phyloP scores from a whole-genome alignment of 2,888 invertebrate species.

The Stictocephala bisonia region DNA sequence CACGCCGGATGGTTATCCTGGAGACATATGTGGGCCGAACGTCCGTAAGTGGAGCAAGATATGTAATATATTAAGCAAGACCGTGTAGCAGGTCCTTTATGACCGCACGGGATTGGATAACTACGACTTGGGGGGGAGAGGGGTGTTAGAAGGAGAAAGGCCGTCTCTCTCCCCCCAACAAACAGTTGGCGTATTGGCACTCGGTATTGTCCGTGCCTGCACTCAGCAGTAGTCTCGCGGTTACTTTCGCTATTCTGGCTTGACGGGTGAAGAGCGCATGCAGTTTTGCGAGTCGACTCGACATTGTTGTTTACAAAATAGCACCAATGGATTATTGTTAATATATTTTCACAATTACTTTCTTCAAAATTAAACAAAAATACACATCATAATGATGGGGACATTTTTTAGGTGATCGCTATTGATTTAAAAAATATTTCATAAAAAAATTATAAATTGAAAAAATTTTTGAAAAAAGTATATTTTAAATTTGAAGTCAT shows the following conservation, averaged over 20 bases:
- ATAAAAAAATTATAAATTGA: too few relatives aligned
- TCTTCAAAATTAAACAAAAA: neutral
- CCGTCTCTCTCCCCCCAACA: neutral
- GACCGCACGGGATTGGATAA: constrained; percentile 25
- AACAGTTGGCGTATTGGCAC: neutral
- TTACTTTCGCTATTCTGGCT: constrained; percentile 35
- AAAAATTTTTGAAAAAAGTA: too few relatives aligned
- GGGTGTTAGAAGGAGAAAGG: constrained; percentile 23
- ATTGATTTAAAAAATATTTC: too few relatives aligned
- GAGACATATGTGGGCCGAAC: constrained; percentile 32
- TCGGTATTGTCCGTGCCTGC: constrained; percentile 30
- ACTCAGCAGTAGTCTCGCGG: neutral
- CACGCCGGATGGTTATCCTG: neutral
- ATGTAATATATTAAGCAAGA: constrained; percentile 33
- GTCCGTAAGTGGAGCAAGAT: constrained; percentile 33
- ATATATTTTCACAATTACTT: neutral
- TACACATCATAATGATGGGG: neutral
- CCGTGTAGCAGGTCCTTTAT: constrained; percentile 31
- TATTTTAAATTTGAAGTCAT: too few relatives aligned
- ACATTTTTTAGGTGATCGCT: neutral
- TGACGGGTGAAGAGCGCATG: constrained; percentile 26
- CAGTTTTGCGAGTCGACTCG: too few relatives aligned
- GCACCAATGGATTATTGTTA: too few relatives aligned
- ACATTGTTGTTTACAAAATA: too few relatives aligned
- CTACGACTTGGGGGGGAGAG: neutral